Conservation (phyloP, 2,113 vertebrate species). For the Notothenia rossii region DNA sequence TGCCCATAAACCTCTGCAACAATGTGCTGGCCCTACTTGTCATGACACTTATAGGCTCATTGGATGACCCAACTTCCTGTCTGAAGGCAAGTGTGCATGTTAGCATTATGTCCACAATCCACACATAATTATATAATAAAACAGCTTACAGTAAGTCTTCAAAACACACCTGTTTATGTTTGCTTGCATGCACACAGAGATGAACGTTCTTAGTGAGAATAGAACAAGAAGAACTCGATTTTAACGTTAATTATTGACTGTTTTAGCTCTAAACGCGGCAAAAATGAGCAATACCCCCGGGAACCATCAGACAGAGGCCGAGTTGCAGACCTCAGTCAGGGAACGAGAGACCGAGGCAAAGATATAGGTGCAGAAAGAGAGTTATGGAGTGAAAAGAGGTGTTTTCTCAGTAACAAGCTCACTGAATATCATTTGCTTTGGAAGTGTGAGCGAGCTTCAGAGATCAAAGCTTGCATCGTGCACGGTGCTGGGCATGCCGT, state of each 20-base stretch:
- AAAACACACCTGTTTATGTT: neutral
- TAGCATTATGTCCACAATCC: neutral
- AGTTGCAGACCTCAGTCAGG: conserved; percentile 28
- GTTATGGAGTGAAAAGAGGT: neutral
- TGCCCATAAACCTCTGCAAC: no score
- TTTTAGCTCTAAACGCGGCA: neutral
- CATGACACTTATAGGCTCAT: neutral
- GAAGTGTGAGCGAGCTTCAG: conserved; percentile 39
- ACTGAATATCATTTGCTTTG: conserved; percentile 57
- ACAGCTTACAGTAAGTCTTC: neutral
- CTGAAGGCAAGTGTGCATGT: neutral
- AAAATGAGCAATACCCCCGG: neutral
- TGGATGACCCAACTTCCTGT: neutral
- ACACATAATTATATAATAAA: neutral
- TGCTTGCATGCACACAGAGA: neutral
- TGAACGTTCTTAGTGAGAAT: neutral
- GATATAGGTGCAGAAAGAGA: conserved; percentile 3
- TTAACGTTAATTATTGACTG: no score
- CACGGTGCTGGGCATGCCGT: conserved; percentile 34
- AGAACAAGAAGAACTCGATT: neutral
- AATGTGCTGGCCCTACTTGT: no score
- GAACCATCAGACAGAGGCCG: conserved; percentile 13
- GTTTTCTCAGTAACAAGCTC: conserved; percentile 55
- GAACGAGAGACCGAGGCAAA: conserved; percentile 13
- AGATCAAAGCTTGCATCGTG: conserved; percentile 51